Percentiles rank a stretch among this genome's conserved stretches.
These are phyloP conservation scores for Paradoxurus hermaphroditus DNA, from an alignment of 2,113 vertebrate genomes.

Conservation along the genomic window DNA sequence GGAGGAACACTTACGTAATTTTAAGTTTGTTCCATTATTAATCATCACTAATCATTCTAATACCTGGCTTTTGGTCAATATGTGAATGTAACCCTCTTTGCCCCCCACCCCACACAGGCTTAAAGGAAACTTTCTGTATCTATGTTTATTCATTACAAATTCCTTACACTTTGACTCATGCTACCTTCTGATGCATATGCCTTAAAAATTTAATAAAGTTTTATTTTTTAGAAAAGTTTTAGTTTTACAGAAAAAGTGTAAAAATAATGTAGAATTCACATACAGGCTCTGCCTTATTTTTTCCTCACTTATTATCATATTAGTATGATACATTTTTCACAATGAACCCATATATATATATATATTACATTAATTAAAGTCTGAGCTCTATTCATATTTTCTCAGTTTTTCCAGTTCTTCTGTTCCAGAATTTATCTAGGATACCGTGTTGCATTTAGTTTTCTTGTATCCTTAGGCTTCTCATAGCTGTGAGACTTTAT, in stretches of 20 bases:
- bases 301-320: background rate
- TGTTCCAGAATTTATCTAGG: background rate
- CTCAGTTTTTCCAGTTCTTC: background rate
- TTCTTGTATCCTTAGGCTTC: background rate
- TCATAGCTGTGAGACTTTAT: background rate
- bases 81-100: background rate
- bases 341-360: background rate
- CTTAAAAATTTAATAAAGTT: background rate
- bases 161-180: background rate
- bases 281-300: background rate
- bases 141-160: background rate
- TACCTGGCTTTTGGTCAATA: background rate
- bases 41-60: background rate
- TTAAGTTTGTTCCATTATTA: background rate
- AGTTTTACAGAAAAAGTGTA: background rate
- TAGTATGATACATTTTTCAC: background rate
- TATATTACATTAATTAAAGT: background rate
- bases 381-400: background rate
- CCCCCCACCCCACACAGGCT: background rate
- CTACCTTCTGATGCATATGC: background rate
- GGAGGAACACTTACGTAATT: background rate
- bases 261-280: background rate
- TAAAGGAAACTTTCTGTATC: background rate
- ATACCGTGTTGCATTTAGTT: background rate
- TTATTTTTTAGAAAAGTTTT: background rate